A percentile compares a stretch with the other conserved stretches of the same genome.
phyloP scores from a whole-genome alignment of 1,140 invertebrate species.

The Uloborus diversus region DNA sequence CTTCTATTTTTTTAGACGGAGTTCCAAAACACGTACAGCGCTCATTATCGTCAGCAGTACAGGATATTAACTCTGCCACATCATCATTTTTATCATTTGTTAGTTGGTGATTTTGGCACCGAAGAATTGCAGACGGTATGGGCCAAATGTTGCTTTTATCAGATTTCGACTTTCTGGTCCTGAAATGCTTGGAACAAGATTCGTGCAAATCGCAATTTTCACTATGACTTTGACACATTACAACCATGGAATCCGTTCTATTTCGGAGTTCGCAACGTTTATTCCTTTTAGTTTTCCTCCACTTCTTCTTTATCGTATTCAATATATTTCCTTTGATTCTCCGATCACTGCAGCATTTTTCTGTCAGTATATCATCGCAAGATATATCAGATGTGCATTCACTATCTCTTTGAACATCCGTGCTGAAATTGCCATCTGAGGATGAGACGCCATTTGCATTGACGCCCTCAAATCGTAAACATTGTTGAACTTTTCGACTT shows the following conservation, averaged over 20 bases:
- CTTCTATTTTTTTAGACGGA: background rate
- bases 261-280: constrained; percentile 24
- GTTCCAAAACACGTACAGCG: constrained; percentile 13
- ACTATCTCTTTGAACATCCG: background rate
- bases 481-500: constrained; percentile 43
- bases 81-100: constrained; percentile 32
- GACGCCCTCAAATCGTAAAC: constrained; percentile 51
- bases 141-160: constrained; percentile 39
- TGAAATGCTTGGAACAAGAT: constrained; percentile 17
- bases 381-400: background rate
- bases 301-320: constrained; percentile 19
- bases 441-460: constrained; percentile 54
- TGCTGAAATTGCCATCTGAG: background rate
- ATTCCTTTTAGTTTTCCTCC: constrained; percentile 22
- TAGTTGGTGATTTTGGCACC: constrained; percentile 41
- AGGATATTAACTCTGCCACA: constrained; percentile 33
- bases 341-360: background rate
- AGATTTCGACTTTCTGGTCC: constrained; percentile 8
- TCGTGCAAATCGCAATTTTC: constrained; percentile 34
- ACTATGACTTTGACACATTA: constrained; percentile 35
- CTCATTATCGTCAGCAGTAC: background rate
- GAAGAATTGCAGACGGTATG: constrained; percentile 11
- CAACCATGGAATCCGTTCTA: constrained; percentile 14
- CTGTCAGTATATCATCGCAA: background rate
- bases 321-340: constrained; percentile 26